Evolutionary conservation across 2,888 invertebrate species (phyloP).

Genomic region (Archaeoteleia sp.): DNA sequence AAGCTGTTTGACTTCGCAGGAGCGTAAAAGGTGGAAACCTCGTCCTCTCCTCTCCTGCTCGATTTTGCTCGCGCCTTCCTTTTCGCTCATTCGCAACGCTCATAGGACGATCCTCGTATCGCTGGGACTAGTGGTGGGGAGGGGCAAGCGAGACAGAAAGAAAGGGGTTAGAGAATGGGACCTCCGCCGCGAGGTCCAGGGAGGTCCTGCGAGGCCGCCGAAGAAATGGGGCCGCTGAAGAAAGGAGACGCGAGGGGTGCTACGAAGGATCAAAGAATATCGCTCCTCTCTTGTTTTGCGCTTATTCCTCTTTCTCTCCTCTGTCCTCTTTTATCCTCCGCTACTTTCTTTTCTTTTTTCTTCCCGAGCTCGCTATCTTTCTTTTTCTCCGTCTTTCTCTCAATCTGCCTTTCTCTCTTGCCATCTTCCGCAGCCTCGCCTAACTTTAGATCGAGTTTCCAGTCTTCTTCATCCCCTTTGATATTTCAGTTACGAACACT

Average conservation of each 20-base stretch:
- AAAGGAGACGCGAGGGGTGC: constrained; percentile 50
- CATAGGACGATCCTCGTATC: constrained; percentile 1
- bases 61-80: not conserved
- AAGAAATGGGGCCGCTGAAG: constrained; percentile 37
- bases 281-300: constrained; percentile 33
- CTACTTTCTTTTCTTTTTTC: constrained; percentile 23
- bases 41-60: constrained; percentile 24
- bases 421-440: constrained; percentile 32
- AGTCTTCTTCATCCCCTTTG: constrained; percentile 28
- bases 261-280: constrained; percentile 64
- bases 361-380: constrained; percentile 2
- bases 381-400: constrained; percentile 3
- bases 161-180: constrained; percentile 3
- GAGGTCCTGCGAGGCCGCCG: constrained; percentile 64
- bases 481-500: not conserved
- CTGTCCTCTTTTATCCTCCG: constrained; percentile 10
- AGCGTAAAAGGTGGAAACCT: constrained; percentile 54
- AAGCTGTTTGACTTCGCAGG: constrained; percentile 35
- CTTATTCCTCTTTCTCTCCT: constrained; percentile 36
- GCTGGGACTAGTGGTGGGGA: not conserved
- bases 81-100: too few relatives aligned
- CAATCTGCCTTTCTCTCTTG: constrained; percentile 58
- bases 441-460: not conserved
- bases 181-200: constrained; percentile 66
- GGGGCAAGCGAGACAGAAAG: constrained; percentile 4